These are phyloP conservation scores for Sicus ferrugineus DNA, from an alignment of 2,888 invertebrate genomes.

Conservation along the genomic window DNA sequence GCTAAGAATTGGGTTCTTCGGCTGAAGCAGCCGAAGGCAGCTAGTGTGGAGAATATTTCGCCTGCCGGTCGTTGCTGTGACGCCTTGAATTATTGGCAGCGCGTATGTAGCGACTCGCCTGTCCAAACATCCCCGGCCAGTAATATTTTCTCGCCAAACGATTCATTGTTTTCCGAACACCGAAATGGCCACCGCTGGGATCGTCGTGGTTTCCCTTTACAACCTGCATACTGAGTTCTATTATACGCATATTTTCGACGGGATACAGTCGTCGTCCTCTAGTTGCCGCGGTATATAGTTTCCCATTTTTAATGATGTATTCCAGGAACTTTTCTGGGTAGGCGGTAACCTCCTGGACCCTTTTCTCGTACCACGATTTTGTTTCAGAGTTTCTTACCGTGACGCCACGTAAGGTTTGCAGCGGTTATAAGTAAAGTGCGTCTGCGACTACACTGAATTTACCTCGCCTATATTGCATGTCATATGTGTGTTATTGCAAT, in stretches of 20 bases:
- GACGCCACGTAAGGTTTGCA: neutral
- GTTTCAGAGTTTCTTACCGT: neutral
- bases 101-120: neutral
- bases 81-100: neutral
- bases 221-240: neutral
- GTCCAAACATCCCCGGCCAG: neutral
- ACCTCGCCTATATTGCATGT: conserved; percentile 14
- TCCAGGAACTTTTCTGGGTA: no score
- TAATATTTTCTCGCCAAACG: neutral
- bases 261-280: no score
- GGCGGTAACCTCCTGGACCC: neutral
- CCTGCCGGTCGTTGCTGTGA: conserved; percentile 6
- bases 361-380: neutral
- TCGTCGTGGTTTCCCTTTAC: conserved; percentile 4
- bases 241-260: neutral
- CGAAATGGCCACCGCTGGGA: conserved; percentile 1
- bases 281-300: no score
- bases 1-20: no score
- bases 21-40: no score
- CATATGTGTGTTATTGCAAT: conserved; percentile 34
- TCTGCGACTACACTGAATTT: conserved; percentile 32
- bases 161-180: neutral
- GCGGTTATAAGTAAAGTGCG: conserved; percentile 24
- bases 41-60: neutral
- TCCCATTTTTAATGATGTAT: no score